Conservation (phyloP, 2,888 invertebrate species). For the Acrobasis consociella region DNA sequence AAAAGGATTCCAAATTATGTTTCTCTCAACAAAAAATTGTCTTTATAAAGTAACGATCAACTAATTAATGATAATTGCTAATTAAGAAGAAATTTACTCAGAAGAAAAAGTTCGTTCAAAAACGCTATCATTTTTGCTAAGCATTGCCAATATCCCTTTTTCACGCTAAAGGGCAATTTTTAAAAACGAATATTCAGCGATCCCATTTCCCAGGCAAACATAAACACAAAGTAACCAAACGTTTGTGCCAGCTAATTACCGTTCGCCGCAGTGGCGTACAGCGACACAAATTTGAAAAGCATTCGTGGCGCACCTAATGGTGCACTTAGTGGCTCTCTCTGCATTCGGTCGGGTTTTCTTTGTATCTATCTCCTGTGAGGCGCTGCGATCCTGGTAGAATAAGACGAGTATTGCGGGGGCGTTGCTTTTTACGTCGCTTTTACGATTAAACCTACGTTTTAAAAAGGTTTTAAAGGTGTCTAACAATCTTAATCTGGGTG, state of each 20-base stretch:
- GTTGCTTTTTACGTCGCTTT: constrained; percentile 32
- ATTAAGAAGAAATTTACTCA: too few species aligned
- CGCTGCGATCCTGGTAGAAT: constrained; percentile 60
- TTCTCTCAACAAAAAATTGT: too few species aligned
- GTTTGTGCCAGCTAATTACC: constrained; percentile 59
- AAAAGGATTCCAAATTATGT: too few species aligned
- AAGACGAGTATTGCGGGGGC: constrained; percentile 52
- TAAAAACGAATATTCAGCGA: constrained; percentile 28
- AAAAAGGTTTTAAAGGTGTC: background rate
- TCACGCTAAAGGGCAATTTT: background rate
- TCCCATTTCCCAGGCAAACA: constrained; percentile 51
- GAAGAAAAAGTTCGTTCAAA: constrained; percentile 9
- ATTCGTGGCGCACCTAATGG: constrained; percentile 58
- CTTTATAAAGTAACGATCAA: too few species aligned
- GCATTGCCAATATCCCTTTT: constrained; percentile 2
- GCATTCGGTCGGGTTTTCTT: constrained; percentile 51
- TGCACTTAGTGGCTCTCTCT: constrained; percentile 49
- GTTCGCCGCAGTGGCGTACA: constrained; percentile 46
- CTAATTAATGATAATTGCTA: too few species aligned
- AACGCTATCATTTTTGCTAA: background rate
- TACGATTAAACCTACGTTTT: background rate
- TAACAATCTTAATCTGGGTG: background rate
- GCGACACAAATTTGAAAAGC: constrained; percentile 66
- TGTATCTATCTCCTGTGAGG: constrained; percentile 43
- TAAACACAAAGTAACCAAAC: constrained; percentile 61